Evolutionary conservation across 2,888 invertebrate genomes (phyloP), one percentile per base, ranked within the genome.

Genomic region (Polyommatus iphigenia): DNA sequence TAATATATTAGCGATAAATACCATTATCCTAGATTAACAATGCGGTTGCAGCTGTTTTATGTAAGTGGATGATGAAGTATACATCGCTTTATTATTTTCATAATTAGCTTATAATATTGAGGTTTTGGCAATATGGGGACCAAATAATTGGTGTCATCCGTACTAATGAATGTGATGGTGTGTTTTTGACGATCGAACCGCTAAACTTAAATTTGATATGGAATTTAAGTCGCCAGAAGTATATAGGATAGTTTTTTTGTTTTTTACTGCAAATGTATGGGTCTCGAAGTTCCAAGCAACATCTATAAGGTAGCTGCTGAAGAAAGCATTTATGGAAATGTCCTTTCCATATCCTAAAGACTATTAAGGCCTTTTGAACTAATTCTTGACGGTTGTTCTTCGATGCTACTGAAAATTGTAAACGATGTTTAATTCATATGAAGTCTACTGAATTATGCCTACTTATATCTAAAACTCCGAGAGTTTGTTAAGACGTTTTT

Each of bases 1-100:
- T 62, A 78, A 77, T 67, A 29, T 32, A 67, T 29, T 18, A 67
- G 29, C 29, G 18, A 67, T 67, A 67, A 32, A 67, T 32, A 15
- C 67, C 29, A 67, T 29, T 67, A 67, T 67, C 67, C 29, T 32
- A 67, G 15, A 32, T 67, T 32, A 32, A 6, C 13, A 6, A 29
- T 32, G 32, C 29, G 2, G 72, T n/a, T 72, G 72, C 72, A 72
- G 41, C 72, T 72, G 72, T 72, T 72, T 72, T 29, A 32, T 67
- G 67, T 67, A 67, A 67, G 15, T 67, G 67, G 29, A 67, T 32
- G 29, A 67, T 32, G 20, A 67, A 67, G 67, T 32, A 67, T n/a
- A n/a, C n/a, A n/a, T 67, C 67, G 18, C 29, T 67, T 67, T 29
- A 32, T 67, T 67, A 67, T 67, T 10, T 10, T 32, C 67, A 67